phyloP scores from a whole-genome alignment of 1,140 invertebrate genomes.

The Homarus americanus region DNA sequence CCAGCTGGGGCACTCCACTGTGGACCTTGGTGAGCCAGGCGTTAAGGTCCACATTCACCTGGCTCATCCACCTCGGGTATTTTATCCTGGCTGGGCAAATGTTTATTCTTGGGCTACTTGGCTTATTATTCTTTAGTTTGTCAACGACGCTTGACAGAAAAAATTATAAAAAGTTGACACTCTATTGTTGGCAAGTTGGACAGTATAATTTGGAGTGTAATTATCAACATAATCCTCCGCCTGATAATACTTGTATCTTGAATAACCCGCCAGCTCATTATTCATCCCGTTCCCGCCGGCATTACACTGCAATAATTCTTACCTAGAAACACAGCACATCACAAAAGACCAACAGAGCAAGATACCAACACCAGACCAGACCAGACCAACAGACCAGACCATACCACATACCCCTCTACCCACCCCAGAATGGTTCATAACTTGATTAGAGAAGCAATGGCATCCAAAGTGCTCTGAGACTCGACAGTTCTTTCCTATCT shows the following conservation, averaged over 20 bases:
- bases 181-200: neutral
- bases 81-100: neutral
- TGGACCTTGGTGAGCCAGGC: neutral
- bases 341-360: no score
- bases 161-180: slow-evolving; percentile 4
- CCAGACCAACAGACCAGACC: no score
- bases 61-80: neutral
- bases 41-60: slow-evolving; percentile 7
- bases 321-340: no score
- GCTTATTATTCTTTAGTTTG: slow-evolving; percentile 17
- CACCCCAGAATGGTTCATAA: no score
- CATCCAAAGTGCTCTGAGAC: no score
- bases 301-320: no score
- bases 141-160: slow-evolving; percentile 9
- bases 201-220: neutral
- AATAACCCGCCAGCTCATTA: no score
- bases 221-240: neutral
- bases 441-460: no score
- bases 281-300: no score
- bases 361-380: no score
- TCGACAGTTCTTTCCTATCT: no score
- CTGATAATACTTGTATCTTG: neutral
- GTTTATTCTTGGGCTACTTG: slow-evolving; percentile 8
- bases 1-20: neutral
- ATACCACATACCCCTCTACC: no score